Base-by-base conservation (phyloP, 2,797 vertebrate genomes). In the Malurus splendens region DNA sequence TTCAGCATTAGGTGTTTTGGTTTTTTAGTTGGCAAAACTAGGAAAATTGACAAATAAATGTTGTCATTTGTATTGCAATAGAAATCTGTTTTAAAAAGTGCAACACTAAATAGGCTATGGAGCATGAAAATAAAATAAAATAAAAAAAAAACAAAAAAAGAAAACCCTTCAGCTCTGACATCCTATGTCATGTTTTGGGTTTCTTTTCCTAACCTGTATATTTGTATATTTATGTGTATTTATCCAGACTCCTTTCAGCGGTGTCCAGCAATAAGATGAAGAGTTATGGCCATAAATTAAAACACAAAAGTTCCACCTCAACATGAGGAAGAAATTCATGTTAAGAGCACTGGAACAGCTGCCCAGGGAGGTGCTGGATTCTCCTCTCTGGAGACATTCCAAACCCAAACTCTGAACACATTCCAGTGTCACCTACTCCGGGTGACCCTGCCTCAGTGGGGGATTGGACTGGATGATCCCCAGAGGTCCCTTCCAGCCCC, bases 61-160 rank as follows among this genome's bases (percentile, higher is more conserved):
- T 82, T 70, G 38, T 33, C 11, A 44, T 39, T 41, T 67, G 10
- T 47, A n/a, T 20, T 64, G 25, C 19, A 77, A 24, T 24, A 56
- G 15, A 60, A 39, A 27, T 44, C 25, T 16, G 7, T 72, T 3
- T 12, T 14, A 8, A 47, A 60, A 79, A 61, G 18, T 56, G 14
- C 52, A 41, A 32, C 3, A 24, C 3, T 48, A 48, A 33, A 38
- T 16, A 82, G 4, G 4, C 18, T 76, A 47, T n/a, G 28, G 36
- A 77, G 9, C 6, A 33, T 54, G 18, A 82, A 36, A 47, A 51
- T 30, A 5, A 13, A 33, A 50, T 45, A 41, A 15, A 19, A 18
- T 9, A 36, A 45, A 7, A 10, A 9, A 6, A 18, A 15, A 8
- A 0, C 0, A 32, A 32, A 36, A 45, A 7, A 10, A 9, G 14